A percentile compares a stretch with the other conserved stretches of the same genome.
Evolutionary conservation across 1,140 invertebrate genomes (phyloP).

Genomic region (Oppia nitens): DNA sequence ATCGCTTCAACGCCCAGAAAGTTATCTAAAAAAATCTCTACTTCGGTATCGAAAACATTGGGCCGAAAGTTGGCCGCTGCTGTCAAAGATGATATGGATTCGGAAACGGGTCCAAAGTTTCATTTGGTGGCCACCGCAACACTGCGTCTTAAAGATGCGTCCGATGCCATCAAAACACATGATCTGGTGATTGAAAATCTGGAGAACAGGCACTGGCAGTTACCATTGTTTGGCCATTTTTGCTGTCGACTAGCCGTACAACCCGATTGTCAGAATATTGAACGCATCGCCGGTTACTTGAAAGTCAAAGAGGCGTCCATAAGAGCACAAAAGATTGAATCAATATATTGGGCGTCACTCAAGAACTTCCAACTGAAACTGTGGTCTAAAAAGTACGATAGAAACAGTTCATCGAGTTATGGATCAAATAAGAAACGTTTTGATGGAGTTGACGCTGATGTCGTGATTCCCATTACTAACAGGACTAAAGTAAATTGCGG

Average conservation of each 20-base stretch:
- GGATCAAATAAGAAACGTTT: conserved; percentile 15
- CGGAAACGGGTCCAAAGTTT: conserved; percentile 41
- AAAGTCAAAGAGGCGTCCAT: conserved; percentile 25
- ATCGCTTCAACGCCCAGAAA: conserved; percentile 48
- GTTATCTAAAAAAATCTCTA: conserved; percentile 47
- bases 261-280: conserved; percentile 41
- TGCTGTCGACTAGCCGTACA: conserved; percentile 50
- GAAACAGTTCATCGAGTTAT: background rate
- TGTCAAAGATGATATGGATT: conserved; percentile 22
- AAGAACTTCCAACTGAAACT: conserved; percentile 29
- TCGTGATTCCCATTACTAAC: conserved; percentile 30
- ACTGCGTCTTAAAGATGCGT: conserved; percentile 40
- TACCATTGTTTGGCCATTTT: conserved; percentile 53
- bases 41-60: conserved; percentile 47
- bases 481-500: conserved; percentile 12
- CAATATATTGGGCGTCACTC: conserved; percentile 19
- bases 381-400: conserved; percentile 22
- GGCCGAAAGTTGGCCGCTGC: conserved; percentile 42
- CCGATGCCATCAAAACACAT: conserved; percentile 35
- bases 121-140: conserved; percentile 46
- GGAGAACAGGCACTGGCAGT: conserved; percentile 36
- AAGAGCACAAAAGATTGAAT: background rate
- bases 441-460: conserved; percentile 19
- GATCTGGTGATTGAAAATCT: conserved; percentile 27
- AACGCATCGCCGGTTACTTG: conserved; percentile 36